Evolutionary conservation across 2,113 vertebrate genomes (phyloP), one percentile per base, ranked within the genome.

Genomic region (Nanger granti): DNA sequence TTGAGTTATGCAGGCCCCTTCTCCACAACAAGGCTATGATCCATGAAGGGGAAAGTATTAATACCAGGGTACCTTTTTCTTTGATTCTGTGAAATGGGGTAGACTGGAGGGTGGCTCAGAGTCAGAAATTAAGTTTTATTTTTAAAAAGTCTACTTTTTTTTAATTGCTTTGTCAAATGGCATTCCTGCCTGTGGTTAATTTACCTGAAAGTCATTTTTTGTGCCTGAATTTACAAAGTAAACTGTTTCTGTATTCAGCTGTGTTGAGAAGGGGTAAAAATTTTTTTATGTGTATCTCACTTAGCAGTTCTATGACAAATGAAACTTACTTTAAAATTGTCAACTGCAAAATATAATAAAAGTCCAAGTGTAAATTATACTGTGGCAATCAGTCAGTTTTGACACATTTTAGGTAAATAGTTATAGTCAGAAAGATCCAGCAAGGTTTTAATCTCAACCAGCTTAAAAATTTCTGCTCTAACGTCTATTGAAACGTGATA

Each of bases 111-210:
- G 15, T 86, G 26, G 31, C 37, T 91, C 59, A 28, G 54, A 73
- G 87, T 94, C 37, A 94, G 88, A 88, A 94, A 85, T 82, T 34
- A 96, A 84, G 37, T 79, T 93, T 85, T 82, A 34, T 87, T 57
- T 69, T 44, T 20, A 26, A 84, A 93, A 83, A 82, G 87, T 44
- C 8, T 83, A 20, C 87, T 94, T 83, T 66, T 69, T 20, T 41
- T 87, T 41, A 88, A 88, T 60, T 26, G 49, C 5, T 62, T 83
- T 83, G 34, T 92, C 0, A 4, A 60, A 76, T 86, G 47, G 15
- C 10, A 86, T 80, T 97, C n/a, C 44, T 26, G 59, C 37, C 57
- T 47, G 3, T 13, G 28, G 52, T 83, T 52, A 37, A 82, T 86
- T 92, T 92, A 34, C 26, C 62, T 84, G 55, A 69, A 85, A 90